phyloP scores from a whole-genome alignment of 2,888 invertebrate species.

The Ctenicera cuprea region DNA sequence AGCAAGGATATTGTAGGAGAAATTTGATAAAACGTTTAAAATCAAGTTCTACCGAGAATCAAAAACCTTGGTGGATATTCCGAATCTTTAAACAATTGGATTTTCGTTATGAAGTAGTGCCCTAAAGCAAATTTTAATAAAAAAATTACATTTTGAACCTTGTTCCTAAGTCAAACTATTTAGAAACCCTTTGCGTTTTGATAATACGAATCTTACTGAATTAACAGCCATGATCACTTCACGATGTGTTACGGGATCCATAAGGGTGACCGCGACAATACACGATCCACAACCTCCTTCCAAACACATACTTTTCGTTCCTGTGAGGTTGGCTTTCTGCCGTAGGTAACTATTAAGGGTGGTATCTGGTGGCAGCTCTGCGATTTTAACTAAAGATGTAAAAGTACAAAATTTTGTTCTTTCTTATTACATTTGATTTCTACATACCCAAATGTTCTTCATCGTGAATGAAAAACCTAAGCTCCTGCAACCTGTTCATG shows the following conservation, averaged over 20 bases:
- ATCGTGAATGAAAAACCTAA: slow-evolving; percentile 31
- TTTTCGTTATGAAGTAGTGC: too few relatives aligned
- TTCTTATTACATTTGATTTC: neutral
- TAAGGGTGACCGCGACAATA: slow-evolving; percentile 74
- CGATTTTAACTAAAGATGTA: slow-evolving; percentile 64
- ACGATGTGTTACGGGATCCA: slow-evolving; percentile 73
- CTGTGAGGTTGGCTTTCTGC: slow-evolving; percentile 77
- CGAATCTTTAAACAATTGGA: too few relatives aligned
- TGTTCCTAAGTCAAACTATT: too few relatives aligned
- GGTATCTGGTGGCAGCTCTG: slow-evolving; percentile 73
- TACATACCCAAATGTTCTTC: slow-evolving; percentile 29
- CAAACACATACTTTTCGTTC: slow-evolving; percentile 83
- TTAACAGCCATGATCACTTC: slow-evolving; percentile 77
- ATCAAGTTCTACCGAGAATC: too few relatives aligned
- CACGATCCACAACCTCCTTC: slow-evolving; percentile 86
- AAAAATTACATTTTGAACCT: too few relatives aligned
- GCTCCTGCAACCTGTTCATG: slow-evolving; percentile 14
- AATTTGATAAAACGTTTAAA: too few relatives aligned
- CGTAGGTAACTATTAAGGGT: slow-evolving; percentile 80
- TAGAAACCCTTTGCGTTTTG: too few relatives aligned
- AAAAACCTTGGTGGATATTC: too few relatives aligned
- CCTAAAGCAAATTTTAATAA: too few relatives aligned
- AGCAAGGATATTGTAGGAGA: too few relatives aligned
- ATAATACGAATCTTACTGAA: slow-evolving; percentile 74
- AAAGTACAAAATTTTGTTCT: neutral